phyloP scores from a whole-genome alignment of 2,113 vertebrate species.

The Cromileptes altivelis region DNA sequence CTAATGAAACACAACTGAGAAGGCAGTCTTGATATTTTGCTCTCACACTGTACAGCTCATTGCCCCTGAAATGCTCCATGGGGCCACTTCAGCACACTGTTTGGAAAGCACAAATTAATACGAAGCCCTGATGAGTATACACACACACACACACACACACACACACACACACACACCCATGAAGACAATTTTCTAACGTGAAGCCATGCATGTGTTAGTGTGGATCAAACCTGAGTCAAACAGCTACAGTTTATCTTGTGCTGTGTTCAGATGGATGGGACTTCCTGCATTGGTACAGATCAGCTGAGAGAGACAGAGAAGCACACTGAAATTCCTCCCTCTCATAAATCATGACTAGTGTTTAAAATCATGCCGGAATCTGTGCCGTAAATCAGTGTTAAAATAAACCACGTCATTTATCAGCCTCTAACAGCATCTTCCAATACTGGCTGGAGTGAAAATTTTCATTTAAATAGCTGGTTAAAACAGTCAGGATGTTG shows the following conservation, averaged over 20 bases:
- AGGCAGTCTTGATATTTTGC: conserved; percentile 22
- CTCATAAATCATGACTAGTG: background rate
- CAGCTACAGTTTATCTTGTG: conserved; percentile 16
- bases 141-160: conserved; percentile 5
- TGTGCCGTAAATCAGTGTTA: background rate
- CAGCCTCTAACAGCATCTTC: background rate
- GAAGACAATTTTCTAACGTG: background rate
- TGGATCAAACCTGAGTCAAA: conserved; percentile 62
- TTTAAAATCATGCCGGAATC: background rate
- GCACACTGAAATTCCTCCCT: background rate
- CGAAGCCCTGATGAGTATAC: background rate
- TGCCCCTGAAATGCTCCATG: background rate
- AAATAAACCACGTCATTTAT: background rate
- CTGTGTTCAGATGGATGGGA: background rate
- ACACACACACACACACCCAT: background rate
- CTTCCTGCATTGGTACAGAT: background rate
- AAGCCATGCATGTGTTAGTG: conserved; percentile 10
- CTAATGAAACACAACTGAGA: too few relatives aligned
- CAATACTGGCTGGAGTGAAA: background rate
- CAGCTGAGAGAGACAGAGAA: background rate
- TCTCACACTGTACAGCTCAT: background rate
- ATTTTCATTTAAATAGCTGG: background rate
- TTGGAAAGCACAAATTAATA: conserved; percentile 35
- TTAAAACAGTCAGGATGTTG: background rate
- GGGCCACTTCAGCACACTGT: background rate